Conservation (phyloP, 2,888 invertebrate genomes). For the Stenodema calcarata region DNA sequence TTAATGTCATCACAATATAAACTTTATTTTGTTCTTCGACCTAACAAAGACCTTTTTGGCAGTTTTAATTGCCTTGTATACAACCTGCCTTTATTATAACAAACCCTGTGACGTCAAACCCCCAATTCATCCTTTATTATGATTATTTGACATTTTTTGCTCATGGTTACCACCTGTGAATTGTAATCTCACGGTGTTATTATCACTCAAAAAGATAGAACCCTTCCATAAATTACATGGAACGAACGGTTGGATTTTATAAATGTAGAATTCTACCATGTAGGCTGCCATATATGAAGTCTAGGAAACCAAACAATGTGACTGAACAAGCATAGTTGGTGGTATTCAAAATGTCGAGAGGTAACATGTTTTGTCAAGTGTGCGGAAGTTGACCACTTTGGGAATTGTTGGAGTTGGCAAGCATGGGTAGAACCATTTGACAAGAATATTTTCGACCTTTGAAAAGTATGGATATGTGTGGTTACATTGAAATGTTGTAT, state of each 20-base stretch:
- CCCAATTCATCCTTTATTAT: no score
- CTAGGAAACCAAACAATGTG: neutral
- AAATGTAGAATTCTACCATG: neutral
- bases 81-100: no score
- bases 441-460: neutral
- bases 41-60: no score
- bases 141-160: no score
- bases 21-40: no score
- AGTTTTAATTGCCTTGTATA: no score
- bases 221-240: neutral
- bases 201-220: no score
- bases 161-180: neutral
- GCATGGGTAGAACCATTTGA: conserved; percentile 37
- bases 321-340: neutral
- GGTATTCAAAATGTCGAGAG: neutral
- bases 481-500: neutral
- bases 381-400: neutral
- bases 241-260: neutral
- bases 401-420: neutral
- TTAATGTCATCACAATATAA: no score
- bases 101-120: no score
- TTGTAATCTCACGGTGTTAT: neutral
- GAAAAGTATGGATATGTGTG: neutral
- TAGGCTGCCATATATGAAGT: neutral
- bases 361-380: neutral